Conservation (phyloP, 2,888 invertebrate species). For the Bellardia bayeri region DNA sequence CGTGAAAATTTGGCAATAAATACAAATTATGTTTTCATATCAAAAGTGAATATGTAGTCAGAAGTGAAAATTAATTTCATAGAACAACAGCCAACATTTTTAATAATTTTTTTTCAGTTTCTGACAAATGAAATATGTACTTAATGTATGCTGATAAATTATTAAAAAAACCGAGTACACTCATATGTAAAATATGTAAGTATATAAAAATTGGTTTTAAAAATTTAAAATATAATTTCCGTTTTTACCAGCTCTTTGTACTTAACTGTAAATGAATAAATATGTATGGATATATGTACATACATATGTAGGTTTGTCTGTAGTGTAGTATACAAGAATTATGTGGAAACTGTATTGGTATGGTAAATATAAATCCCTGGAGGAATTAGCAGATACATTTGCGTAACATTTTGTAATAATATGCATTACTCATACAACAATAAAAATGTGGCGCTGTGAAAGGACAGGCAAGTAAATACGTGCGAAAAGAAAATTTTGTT, state of each 20-base stretch:
- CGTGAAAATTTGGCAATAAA: no score
- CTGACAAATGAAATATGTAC: neutral
- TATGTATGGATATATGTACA: neutral
- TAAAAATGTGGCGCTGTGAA: slow-evolving; percentile 17
- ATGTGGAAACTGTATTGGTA: slow-evolving; percentile 43
- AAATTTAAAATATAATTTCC: slow-evolving; percentile 49
- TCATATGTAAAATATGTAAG: slow-evolving; percentile 17
- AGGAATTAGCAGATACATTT: slow-evolving; percentile 44
- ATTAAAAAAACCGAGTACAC: slow-evolving; percentile 16
- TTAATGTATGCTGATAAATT: slow-evolving; percentile 46
- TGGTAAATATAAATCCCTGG: slow-evolving; percentile 51
- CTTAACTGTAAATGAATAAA: slow-evolving; percentile 22
- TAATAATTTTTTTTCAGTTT: neutral
- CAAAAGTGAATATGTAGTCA: no score
- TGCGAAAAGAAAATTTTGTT: neutral
- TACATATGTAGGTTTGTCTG: neutral
- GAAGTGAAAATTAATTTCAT: neutral
- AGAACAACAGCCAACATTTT: neutral
- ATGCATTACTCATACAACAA: slow-evolving; percentile 29
- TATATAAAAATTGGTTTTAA: slow-evolving; percentile 20
- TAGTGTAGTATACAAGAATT: neutral
- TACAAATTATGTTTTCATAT: no score
- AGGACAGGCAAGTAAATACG: slow-evolving; percentile 25
- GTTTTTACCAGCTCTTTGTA: neutral
- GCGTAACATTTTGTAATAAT: slow-evolving; percentile 8